Evolutionary conservation across 2,113 vertebrate species (phyloP).

Genomic region (western clawed frog (Xenopus tropicalis)): UCB_Xtro_10.0 CM004444.2:115683001-115683500

Average conservation of each 20-base stretch:
- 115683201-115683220: background rate
- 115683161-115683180: background rate
- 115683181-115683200: background rate
- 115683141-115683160: background rate
- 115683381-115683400: background rate
- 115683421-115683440: too few species aligned
- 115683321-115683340: slow-evolving; percentile 3
- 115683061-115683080: slow-evolving; percentile 56
- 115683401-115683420: too few species aligned
- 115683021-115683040: slow-evolving; percentile 59
- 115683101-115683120: slow-evolving; percentile 55
- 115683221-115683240: slow-evolving; percentile 1
- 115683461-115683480: too few species aligned
- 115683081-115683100: slow-evolving; percentile 55
- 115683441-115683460: too few species aligned
- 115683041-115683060: slow-evolving; percentile 62
- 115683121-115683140: slow-evolving; percentile 50
- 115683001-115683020: slow-evolving; percentile 58
- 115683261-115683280: background rate
- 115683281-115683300: background rate
- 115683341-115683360: background rate
- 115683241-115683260: background rate
- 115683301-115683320: slow-evolving; percentile 8
- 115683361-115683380: background rate
- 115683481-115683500: too few species aligned